phyloP scores from a whole-genome alignment of 2,797 vertebrate species.

The Sarcoramphus papa region DNA sequence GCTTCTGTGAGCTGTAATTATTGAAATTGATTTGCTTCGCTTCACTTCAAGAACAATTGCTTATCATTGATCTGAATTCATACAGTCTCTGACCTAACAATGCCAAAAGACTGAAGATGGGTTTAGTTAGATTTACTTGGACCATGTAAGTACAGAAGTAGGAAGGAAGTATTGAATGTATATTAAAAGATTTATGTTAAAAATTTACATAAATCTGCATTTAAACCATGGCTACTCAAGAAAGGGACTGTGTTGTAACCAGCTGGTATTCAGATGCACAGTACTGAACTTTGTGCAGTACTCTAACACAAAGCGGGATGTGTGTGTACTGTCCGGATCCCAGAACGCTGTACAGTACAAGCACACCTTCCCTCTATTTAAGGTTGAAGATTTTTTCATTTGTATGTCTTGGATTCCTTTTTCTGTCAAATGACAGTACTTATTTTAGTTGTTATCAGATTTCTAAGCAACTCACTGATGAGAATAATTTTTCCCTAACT shows the following conservation, averaged over 20 bases:
- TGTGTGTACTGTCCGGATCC: background rate
- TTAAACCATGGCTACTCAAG: background rate
- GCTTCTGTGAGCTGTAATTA: background rate
- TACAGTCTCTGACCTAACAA: background rate
- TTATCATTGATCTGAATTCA: background rate
- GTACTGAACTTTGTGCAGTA: background rate
- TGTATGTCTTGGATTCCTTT: background rate
- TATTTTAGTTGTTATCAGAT: background rate
- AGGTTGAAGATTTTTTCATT: background rate
- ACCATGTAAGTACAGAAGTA: background rate
- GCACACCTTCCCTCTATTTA: background rate
- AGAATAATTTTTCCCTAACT: background rate
- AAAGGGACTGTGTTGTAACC: background rate
- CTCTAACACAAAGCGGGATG: background rate
- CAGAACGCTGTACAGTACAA: background rate
- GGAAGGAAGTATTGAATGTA: background rate
- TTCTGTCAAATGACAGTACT: background rate
- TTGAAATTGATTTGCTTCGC: background rate
- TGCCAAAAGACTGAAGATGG: background rate
- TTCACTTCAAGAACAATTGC: background rate
- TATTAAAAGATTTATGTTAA: background rate
- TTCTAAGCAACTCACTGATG: background rate
- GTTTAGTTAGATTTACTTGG: background rate
- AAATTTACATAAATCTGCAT: background rate
- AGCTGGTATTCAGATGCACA: background rate